Conservation (phyloP, 2,888 invertebrate species). For the Entomobrya proxima region DNA sequence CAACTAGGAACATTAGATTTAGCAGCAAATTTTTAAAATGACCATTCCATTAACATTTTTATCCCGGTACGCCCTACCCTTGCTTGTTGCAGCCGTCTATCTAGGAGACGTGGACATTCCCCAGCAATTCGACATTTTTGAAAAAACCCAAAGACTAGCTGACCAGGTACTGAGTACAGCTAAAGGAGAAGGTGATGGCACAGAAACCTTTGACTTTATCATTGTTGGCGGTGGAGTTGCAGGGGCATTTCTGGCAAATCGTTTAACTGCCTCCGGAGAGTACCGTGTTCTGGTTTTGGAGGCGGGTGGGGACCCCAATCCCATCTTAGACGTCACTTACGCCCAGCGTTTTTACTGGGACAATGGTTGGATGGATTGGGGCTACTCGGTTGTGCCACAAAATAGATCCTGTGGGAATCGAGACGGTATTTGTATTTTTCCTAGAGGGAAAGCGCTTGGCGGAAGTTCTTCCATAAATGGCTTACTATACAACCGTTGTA, state of each 20-base stretch:
- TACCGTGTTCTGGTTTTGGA: conserved; percentile 6
- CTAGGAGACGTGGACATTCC: conserved; percentile 23
- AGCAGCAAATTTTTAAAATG: no score
- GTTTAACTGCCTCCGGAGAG: neutral
- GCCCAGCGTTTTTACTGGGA: neutral
- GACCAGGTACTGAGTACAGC: neutral
- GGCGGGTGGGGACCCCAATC: conserved; percentile 20
- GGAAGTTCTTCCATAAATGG: conserved; percentile 33
- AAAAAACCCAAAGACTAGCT: neutral
- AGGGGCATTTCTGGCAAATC: conserved; percentile 18
- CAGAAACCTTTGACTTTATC: conserved; percentile 22
- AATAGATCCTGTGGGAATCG: neutral
- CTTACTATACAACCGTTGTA: conserved; percentile 79
- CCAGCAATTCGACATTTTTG: neutral
- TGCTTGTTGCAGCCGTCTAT: conserved; percentile 10
- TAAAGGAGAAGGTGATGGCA: neutral
- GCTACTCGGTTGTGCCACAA: neutral
- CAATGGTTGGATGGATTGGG: conserved; percentile 1
- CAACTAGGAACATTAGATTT: no score
- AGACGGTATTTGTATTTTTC: neutral
- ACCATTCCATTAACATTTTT: neutral
- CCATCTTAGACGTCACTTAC: neutral
- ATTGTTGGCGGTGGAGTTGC: conserved; percentile 26
- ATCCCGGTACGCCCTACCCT: neutral
- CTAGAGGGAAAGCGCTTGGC: conserved; percentile 26